Evolutionary conservation across 2,888 invertebrate genomes (phyloP), one percentile per base, ranked within the genome.

Genomic region (Chelonus formosanus): DNA sequence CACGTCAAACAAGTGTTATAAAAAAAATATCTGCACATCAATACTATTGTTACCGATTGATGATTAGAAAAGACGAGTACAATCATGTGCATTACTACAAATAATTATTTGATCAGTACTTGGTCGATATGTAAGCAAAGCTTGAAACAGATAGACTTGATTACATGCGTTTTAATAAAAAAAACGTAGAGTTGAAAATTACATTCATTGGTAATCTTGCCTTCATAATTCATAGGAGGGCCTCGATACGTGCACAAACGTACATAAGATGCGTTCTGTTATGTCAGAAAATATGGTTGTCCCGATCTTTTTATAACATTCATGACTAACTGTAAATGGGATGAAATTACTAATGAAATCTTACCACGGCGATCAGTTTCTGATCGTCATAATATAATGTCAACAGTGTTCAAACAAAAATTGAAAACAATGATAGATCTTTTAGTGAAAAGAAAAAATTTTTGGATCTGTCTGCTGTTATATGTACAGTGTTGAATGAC

Each of bases 71-170:
- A 58, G 65, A 68, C 20, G 36, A 48, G 44, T 65, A 72, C 34
- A 79, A 80, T 66, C 61, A 74, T 66, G 70, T 83, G 31, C 62
- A 78, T 34, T 20, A 10, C 3, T 62, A 47, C 70, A 73, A 79
- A 6, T 57, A 63, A 36, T 60, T 83, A 5, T 79, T 77, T 65
- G 74, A 79, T 50, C 81, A 83, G 67, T 83, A 70, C 68, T 65
- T 73, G 10, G 83, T 84, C 31, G 79, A 84, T 66, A 80, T 80
- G 80, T 84, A 82, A 67, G 81, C 71, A 0, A 83, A 83, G 76
- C 76, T 73, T 7, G 78, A n/a, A n/a, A n/a, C n/a, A n/a, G n/a
- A n/a, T n/a, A n/a, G n/a, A n/a, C n/a, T n/a, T n/a, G n/a, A n/a
- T 3, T 52, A 31, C 32, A 52, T 31, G 5, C 20, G 52, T 7